Conservation (phyloP, 2,113 vertebrate species). For the Pungitius pungitius region DNA sequence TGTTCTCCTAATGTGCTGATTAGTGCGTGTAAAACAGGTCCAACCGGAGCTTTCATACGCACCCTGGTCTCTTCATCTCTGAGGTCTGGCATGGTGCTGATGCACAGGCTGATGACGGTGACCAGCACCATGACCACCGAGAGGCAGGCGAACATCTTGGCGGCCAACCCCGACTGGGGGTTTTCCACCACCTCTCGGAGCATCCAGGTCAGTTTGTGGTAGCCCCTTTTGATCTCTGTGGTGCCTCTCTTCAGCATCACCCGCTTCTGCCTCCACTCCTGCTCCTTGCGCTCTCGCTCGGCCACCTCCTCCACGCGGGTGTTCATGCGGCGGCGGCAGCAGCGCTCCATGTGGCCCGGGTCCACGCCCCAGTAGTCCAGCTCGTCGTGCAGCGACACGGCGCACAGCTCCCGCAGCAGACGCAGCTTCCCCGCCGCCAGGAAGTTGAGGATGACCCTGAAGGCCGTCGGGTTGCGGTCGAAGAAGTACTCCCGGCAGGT, state of each 20-base stretch:
- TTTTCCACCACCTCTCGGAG: conserved; percentile 92
- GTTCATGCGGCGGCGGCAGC: conserved; percentile 87
- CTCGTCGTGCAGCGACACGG: conserved; percentile 93
- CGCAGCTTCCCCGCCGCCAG: conserved; percentile 91
- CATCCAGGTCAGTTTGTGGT: conserved; percentile 79
- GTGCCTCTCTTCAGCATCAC: conserved; percentile 56
- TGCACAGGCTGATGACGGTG: conserved; percentile 93
- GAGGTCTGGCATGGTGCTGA: conserved; percentile 96
- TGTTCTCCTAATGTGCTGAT: background rate
- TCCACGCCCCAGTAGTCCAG: conserved; percentile 95
- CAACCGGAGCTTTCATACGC: conserved; percentile 53
- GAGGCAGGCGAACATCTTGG: conserved; percentile 93
- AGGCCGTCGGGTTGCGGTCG: conserved; percentile 90
- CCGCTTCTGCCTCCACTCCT: conserved; percentile 75
- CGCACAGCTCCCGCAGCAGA: conserved; percentile 88
- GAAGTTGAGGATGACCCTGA: conserved; percentile 91
- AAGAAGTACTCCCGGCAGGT: conserved; percentile 91
- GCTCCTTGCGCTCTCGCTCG: conserved; percentile 82
- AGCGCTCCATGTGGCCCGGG: conserved; percentile 87
- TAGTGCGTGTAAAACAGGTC: background rate
- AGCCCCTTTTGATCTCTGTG: conserved; percentile 70
- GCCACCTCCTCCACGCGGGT: conserved; percentile 84
- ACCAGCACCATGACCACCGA: conserved; percentile 92
- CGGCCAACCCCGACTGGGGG: conserved; percentile 89
- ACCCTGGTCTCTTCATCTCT: conserved; percentile 91